phyloP scores from a whole-genome alignment of 1,140 invertebrate species.

The Heliconius nattereri region DNA sequence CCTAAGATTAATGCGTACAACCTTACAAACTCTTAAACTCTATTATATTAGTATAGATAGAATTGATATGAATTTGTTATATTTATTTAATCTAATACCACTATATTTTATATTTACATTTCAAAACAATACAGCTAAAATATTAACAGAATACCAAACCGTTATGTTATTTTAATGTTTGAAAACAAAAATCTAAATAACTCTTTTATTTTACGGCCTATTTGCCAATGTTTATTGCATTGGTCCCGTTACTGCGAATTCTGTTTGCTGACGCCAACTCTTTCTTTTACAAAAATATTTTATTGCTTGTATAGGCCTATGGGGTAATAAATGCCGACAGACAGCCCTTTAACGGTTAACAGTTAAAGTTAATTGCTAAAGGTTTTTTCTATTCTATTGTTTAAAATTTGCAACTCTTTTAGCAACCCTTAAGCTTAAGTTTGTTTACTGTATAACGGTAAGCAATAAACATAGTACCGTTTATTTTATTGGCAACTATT shows the following conservation, averaged over 20 bases:
- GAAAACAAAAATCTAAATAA: conserved; percentile 9
- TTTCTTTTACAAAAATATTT: conserved; percentile 33
- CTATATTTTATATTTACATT: background rate
- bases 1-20: too few relatives aligned
- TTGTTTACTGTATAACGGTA: conserved; percentile 54
- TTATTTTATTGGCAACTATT: conserved; percentile 48
- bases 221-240: conserved; percentile 30
- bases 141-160: background rate
- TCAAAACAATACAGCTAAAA: background rate
- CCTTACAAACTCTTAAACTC: too few relatives aligned
- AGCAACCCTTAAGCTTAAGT: conserved; percentile 47
- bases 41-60: too few relatives aligned
- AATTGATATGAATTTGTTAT: too few relatives aligned
- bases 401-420: conserved; percentile 66
- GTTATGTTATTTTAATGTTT: conserved; percentile 13
- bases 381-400: conserved; percentile 48
- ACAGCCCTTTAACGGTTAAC: conserved; percentile 46
- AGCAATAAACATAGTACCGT: conserved; percentile 47
- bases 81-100: too few relatives aligned
- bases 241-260: conserved; percentile 36
- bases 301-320: conserved; percentile 43
- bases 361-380: conserved; percentile 39
- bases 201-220: conserved; percentile 20
- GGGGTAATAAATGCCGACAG: conserved; percentile 52
- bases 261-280: conserved; percentile 35